Evolutionary conservation across 1,140 invertebrate species (phyloP), one percentile per base, ranked within the genome.

Genomic region (Leptestheria dahalacensis): DNA sequence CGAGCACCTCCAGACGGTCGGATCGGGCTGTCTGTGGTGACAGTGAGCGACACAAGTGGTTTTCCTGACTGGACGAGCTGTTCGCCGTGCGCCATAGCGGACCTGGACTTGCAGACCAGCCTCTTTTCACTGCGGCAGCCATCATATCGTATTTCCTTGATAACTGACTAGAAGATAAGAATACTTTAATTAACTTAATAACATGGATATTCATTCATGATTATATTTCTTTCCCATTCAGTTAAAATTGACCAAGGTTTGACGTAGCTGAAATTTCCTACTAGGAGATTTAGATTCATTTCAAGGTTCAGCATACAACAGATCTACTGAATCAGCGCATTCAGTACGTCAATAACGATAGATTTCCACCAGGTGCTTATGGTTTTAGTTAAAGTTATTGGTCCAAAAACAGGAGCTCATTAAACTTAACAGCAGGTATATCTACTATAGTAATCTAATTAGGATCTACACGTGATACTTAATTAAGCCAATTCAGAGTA

Each of bases 1-100:
- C 75, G 64, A 75, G 76, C 20, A 75, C 70, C 26, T 66, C 64
- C 0, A 66, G 33, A 29, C 58, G 12, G 11, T 48, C 47, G 21
- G 58, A 50, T n/a, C 20, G 46, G 4, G 57, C 48, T 18, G 53
- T 56, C 18, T 26, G 53, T 29, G 53, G 26, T 33, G 53, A 55
- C 12, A 55, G 2, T 12, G 20, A 28, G 26, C 53, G 21, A 24
- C n/a, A 55, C 10, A 29, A 10, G 21, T 28, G 9, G 53, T 15
- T n/a, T n/a, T n/a, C 53, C 26, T 26, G 33, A 29, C 23, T 29
- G 26, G 53, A 55, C 11, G 50, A 2, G 21, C 53, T 33, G 52
- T 9, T 25, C 24, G 25, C 18, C 10, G 48, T n/a, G 24, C 20
- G 15, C 28, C 26, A 26, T 55, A 33, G 20, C 33, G 53, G 26